Evolutionary conservation across 2,113 vertebrate species (phyloP).

Genomic region (Natator depressus): DNA sequence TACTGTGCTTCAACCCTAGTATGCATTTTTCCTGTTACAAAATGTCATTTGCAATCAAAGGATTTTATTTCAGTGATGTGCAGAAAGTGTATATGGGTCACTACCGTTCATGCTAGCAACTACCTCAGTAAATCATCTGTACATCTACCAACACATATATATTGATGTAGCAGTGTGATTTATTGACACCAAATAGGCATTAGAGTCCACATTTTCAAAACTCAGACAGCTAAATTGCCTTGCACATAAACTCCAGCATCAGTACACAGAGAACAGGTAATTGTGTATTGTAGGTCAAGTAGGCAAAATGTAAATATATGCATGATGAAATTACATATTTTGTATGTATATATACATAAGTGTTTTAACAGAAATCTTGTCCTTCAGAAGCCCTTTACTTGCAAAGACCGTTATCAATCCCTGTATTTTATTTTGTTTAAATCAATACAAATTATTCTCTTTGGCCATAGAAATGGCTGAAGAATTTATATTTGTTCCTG

Average conservation of each 20-base stretch:
- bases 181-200: not conserved
- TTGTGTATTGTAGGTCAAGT: not conserved
- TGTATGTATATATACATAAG: not conserved
- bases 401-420: not conserved
- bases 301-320: not conserved
- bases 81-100: not conserved
- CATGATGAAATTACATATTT: not conserved
- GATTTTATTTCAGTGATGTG: not conserved
- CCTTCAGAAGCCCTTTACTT: not conserved
- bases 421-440: fast-evolving
- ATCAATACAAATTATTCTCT: not conserved
- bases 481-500: not conserved
- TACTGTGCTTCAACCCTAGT: not conserved
- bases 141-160: not conserved
- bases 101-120: not conserved
- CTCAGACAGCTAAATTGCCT: not conserved
- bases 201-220: not conserved
- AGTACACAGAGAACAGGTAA: not conserved
- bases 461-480: not conserved
- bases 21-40: not conserved
- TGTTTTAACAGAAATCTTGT: not conserved
- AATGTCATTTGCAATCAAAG: not conserved
- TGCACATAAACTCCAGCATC: fast-evolving
- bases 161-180: not conserved
- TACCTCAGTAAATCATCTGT: not conserved